Evolutionary conservation across 64 coral and sea anemone species (phyloP), one percentile per base, ranked within the genome.

Genomic region (Cladopsammia gracilis): DNA sequence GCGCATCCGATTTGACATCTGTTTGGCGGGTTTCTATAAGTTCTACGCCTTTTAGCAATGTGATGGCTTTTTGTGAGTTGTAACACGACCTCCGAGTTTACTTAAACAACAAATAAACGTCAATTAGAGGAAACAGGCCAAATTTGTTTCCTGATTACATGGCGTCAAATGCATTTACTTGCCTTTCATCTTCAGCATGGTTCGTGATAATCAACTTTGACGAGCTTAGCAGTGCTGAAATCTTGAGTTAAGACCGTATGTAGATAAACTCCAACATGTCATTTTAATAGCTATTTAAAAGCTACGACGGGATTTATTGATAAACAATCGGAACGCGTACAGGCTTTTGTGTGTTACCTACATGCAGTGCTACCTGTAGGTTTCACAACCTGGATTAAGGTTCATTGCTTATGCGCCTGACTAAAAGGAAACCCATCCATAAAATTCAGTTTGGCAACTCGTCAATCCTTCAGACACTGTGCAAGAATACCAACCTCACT

Each of bases 101-200:
- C 80, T 68, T 20, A 65, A 59, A 67, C 25, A 84, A 84, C 80
- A 84, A 62, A 84, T 45, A 65, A 84, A 84, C 47, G 80, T 84
- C 80, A 64, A 84, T 84, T 84, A 67, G n/a, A 23, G 80, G 80
- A 84, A 67, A 49, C 44, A 45, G 62, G 9, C 24, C 44, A 67
- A 9, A 66, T 84, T 84, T 24, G 20, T 48, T 84, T 84, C 47
- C 43, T 84, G 61, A 84, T 84, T 66, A 50, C 80, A 66, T 20
- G 18, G 62, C 60, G 46, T 50, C 80, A 84, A 49, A 66, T 19
- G 44, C 20, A 22, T 49, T n/a, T 64, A 67, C 1, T 67, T 51
- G 15, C 80, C 60, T 22, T 51, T 84, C 61, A 84, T 18, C 26
- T 48, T 64, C 12, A 67, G 62, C 62, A 84, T 23, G 58, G 18